A percentile compares a stretch with the other conserved stretches of the same genome.
These are phyloP conservation scores for Athalia cordata DNA, from an alignment of 2,888 invertebrate genomes.

Conservation along the genomic window DNA sequence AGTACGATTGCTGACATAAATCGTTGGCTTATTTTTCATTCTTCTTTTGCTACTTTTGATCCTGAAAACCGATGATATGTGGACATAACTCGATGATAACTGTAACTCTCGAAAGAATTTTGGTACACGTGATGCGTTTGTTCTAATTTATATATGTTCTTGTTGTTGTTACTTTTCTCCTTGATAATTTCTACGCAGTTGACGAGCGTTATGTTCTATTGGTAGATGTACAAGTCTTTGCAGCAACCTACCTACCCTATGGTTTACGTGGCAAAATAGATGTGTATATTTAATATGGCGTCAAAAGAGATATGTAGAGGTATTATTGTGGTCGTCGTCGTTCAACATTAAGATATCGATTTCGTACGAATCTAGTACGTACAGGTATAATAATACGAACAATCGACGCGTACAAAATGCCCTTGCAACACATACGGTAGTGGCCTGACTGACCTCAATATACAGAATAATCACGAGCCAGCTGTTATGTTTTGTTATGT, in stretches of 20 bases:
- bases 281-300: background rate
- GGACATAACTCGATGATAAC: background rate
- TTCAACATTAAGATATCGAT: conserved; percentile 40
- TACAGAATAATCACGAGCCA: conserved; percentile 32
- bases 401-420: conserved; percentile 1
- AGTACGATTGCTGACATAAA: conserved; percentile 1
- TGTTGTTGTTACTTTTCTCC: too few species aligned
- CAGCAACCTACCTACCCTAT: too few species aligned
- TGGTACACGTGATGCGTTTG: too few species aligned
- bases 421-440: conserved; percentile 18
- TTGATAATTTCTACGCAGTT: too few species aligned
- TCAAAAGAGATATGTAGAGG: background rate
- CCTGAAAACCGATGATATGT: background rate
- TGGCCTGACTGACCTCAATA: conserved; percentile 37
- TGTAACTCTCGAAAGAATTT: too few species aligned
- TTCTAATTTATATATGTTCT: too few species aligned
- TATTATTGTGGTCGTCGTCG: conserved; percentile 42
- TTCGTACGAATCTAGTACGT: conserved; percentile 31
- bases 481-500: too few species aligned
- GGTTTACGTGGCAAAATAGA: background rate
- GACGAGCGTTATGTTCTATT: too few species aligned
- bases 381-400: background rate
- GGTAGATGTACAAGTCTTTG: too few species aligned
- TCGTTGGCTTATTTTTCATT: background rate
- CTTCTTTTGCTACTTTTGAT: background rate